Percentiles rank a stretch among this genome's conserved stretches.
These are phyloP conservation scores for Onthophagus taurus DNA, from an alignment of 1,140 invertebrate species.

Conservation along the genomic window DNA sequence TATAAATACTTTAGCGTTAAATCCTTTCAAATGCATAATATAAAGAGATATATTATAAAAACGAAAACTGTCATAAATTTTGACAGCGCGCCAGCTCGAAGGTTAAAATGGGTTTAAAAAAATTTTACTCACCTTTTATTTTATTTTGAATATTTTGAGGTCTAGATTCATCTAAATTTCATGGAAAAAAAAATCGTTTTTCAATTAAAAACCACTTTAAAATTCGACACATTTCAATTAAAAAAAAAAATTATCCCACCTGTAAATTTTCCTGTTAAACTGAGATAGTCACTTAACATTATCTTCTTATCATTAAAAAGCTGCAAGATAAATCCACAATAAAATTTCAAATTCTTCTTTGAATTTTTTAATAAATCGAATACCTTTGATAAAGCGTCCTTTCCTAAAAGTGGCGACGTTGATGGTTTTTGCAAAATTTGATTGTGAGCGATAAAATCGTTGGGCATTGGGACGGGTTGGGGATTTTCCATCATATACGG, in stretches of 20 bases:
- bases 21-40: no score
- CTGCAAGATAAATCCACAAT: conserved; percentile 25
- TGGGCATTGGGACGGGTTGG: not conserved
- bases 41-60: no score
- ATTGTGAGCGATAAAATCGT: no score
- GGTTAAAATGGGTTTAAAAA: conserved; percentile 9
- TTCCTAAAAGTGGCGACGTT: not conserved
- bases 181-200: no score
- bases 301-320: conserved; percentile 29
- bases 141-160: conserved; percentile 17
- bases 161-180: conserved; percentile 18
- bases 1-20: no score
- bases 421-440: not conserved
- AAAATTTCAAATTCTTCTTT: no score
- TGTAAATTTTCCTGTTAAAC: conserved; percentile 21
- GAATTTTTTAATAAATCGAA: not conserved
- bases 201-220: no score
- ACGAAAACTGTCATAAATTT: no score
- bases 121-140: conserved; percentile 18
- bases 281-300: conserved; percentile 25
- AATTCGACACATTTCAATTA: no score
- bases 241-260: conserved; percentile 20
- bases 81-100: no score
- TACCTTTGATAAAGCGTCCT: conserved; percentile 3
- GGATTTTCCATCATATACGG: not conserved